These are phyloP conservation scores for Drosophila putrida DNA, from an alignment of 2,888 invertebrate genomes.

Conservation along the genomic window DNA sequence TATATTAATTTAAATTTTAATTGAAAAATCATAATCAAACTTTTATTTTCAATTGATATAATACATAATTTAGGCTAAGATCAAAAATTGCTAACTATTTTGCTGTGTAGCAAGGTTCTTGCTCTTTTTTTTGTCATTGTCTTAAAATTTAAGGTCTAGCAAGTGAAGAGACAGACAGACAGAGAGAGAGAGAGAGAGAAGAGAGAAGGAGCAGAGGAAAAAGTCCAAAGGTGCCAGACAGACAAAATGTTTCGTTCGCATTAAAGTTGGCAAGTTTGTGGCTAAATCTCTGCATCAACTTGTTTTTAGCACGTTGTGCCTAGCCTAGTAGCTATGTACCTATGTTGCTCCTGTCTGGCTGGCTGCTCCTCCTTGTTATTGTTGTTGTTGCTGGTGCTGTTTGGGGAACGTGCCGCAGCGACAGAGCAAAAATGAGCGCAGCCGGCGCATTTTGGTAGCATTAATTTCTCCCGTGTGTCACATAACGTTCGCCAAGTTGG, in stretches of 20 bases:
- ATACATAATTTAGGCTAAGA: too few species aligned
- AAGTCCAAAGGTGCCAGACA: conserved; percentile 11
- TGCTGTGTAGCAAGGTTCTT: too few species aligned
- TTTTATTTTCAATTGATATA: too few species aligned
- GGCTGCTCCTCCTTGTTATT: background rate
- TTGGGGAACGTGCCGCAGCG: conserved; percentile 67
- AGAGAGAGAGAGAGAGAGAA: background rate
- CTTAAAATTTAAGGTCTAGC: conserved; percentile 28
- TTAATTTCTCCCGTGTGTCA: conserved; percentile 75
- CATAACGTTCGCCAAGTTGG: conserved; percentile 58
- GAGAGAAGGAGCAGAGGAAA: too few species aligned
- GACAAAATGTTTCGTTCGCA: conserved; percentile 25
- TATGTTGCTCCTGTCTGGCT: conserved; percentile 10
- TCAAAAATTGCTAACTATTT: background rate
- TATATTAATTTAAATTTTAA: too few species aligned
- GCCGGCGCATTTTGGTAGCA: conserved; percentile 70
- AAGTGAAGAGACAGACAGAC: background rate
- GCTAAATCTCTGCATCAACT: conserved; percentile 49
- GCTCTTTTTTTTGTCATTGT: background rate
- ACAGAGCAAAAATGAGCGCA: conserved; percentile 48
- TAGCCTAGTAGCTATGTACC: conserved; percentile 11
- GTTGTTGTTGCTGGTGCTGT: conserved; percentile 57
- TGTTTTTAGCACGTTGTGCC: conserved; percentile 38
- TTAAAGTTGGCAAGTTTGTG: conserved; percentile 45
- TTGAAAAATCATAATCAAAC: too few species aligned